A percentile compares a stretch with the other conserved stretches of the same genome.
Evolutionary conservation across 2,113 vertebrate genomes (phyloP).

Genomic region (Suricata suricatta): DNA sequence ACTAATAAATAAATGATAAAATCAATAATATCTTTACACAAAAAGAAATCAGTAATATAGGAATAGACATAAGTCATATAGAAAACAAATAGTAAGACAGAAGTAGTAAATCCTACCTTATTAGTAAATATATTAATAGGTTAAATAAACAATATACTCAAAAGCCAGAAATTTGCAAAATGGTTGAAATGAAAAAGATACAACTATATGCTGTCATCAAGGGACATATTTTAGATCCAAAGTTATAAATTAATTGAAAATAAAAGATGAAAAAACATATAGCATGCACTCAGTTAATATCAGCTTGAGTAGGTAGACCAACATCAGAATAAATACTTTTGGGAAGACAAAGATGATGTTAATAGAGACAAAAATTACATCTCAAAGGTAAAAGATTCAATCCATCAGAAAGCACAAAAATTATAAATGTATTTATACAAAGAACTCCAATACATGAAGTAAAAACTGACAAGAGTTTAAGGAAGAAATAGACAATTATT

Average conservation of each 20-base stretch:
- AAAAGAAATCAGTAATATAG: background rate
- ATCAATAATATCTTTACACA: background rate
- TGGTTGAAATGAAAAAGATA: background rate
- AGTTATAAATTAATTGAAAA: background rate
- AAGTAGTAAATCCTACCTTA: background rate
- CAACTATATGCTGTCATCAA: background rate
- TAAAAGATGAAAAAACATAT: background rate
- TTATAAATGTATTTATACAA: background rate
- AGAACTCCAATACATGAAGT: background rate
- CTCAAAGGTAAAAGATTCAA: background rate
- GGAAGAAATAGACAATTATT: background rate
- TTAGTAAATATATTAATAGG: background rate
- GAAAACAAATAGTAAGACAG: background rate
- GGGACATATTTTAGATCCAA: background rate
- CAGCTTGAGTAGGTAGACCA: background rate
- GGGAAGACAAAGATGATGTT: background rate
- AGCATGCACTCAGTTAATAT: background rate
- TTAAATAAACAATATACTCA: background rate
- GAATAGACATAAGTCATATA: background rate
- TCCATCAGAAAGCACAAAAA: background rate
- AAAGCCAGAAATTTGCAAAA: background rate
- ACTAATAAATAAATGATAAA: background rate
- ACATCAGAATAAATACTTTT: background rate
- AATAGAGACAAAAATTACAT: background rate
- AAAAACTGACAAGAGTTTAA: background rate